Conservation (phyloP, 1,140 invertebrate genomes). For the Stenopsyche tienmushanensis region DNA sequence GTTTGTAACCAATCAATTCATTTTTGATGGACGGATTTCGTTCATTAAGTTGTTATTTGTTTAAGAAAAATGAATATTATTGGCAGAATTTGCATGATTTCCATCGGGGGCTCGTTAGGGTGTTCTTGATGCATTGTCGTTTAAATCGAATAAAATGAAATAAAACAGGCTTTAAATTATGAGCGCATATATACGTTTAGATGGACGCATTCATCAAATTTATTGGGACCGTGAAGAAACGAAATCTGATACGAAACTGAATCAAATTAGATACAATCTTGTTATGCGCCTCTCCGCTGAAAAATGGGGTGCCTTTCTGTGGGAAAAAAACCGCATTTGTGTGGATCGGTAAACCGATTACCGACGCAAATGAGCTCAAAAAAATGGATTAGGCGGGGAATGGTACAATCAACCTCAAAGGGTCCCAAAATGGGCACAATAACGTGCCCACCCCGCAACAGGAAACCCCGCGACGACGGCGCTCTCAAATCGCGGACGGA, state of each 20-base stretch:
- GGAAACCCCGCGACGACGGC: too few relatives aligned
- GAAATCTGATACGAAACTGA: slow-evolving; percentile 27
- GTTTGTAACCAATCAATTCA: too few relatives aligned
- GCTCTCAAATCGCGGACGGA: too few relatives aligned
- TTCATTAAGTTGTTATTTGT: too few relatives aligned
- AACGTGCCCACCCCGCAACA: neutral
- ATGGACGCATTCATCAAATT: neutral
- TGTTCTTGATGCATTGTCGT: neutral
- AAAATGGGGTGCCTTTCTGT: slow-evolving; percentile 12
- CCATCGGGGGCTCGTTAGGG: too few relatives aligned
- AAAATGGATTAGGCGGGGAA: slow-evolving; percentile 13
- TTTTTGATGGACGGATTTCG: too few relatives aligned
- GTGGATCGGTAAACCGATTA: slow-evolving; percentile 30
- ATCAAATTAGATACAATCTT: slow-evolving; percentile 32
- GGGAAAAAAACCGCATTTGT: slow-evolving; percentile 24
- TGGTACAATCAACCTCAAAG: neutral
- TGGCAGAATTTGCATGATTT: too few relatives aligned
- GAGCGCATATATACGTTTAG: neutral
- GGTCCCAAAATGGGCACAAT: neutral
- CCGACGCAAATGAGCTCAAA: slow-evolving; percentile 29
- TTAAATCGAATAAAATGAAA: neutral
- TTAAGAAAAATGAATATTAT: too few relatives aligned
- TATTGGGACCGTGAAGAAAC: slow-evolving; percentile 5
- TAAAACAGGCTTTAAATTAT: too few relatives aligned
- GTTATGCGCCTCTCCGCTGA: slow-evolving; percentile 15